Evolutionary conservation across 2,113 vertebrate genomes (phyloP), one percentile per base, ranked within the genome.

Genomic region (Macaca fascicularis): DNA sequence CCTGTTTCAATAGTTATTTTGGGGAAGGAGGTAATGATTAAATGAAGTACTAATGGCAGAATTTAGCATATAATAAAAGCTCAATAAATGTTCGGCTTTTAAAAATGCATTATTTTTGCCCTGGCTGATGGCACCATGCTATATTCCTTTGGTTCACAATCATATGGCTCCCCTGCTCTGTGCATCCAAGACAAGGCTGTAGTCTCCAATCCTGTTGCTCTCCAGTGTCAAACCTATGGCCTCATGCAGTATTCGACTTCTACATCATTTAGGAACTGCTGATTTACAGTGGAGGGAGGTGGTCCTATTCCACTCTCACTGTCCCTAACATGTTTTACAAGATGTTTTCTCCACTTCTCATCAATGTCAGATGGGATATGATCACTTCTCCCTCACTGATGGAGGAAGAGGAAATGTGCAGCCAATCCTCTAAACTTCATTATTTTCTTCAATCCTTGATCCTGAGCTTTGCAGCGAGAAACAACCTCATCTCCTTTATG

Each of bases 401-500:
- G 55, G 55, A 86, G 30, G 17, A 30, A 64, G 61, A 30, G 3
- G 30, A 85, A 55, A 45, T 22, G 1, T 45, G 2, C 17, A 72
- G 12, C 8, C 27, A 80, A 3, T 19, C 10, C 0, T 48, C 6
- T 6, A 35, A 22, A 43, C 25, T 57, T 86, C 25, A 50, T 89
- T 76, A 38, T 89, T 97, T 78, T 78, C 35, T 69, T 38, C 10
- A 48, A 22, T 45, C 32, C 20, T 95, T 76, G 17, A 43, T 82
- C 17, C 17, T 59, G 25, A 5, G 69, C 35, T 72, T 88, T 48
- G 12, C 32, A 70, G 32, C 30, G 19, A 55, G 27, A 83, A 72
- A 74, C 50, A 57, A 43, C 1, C 5, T 84, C 38, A 72, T 57
- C 4, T 30, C 20, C 7, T 93, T 23, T 25, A 45, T 16, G 23